phyloP scores from a whole-genome alignment of 2,888 invertebrate species.

The Epirrhoe tristata region DNA sequence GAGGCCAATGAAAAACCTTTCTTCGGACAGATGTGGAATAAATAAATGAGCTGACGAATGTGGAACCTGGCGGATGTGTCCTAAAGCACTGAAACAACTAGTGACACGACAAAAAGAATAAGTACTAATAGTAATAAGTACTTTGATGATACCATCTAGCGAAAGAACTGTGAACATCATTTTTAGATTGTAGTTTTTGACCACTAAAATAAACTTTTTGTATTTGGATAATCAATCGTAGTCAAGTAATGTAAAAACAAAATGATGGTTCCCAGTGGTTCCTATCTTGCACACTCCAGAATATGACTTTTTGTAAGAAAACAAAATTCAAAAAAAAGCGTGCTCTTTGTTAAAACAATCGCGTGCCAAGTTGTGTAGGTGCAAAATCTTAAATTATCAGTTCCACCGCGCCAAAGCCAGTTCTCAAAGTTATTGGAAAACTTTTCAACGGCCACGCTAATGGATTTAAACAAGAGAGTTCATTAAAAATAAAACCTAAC shows the following conservation, averaged over 20 bases:
- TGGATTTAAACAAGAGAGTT: constrained; percentile 73
- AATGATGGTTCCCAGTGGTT: no score
- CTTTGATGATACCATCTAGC: no score
- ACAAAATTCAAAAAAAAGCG: neutral
- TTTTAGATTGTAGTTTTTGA: no score
- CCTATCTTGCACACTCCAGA: neutral
- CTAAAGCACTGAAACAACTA: no score
- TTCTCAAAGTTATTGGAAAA: constrained; percentile 68
- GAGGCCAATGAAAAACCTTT: no score
- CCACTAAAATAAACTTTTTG: no score
- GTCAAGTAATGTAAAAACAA: neutral
- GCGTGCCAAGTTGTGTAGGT: constrained; percentile 11
- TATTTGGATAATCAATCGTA: neutral
- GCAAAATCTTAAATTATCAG: constrained; percentile 35
- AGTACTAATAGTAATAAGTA: no score
- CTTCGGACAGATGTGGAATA: no score
- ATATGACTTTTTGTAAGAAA: neutral
- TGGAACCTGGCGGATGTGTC: no score
- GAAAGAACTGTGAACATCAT: no score
- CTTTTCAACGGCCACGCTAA: constrained; percentile 64
- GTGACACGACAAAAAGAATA: no score
- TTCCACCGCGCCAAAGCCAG: constrained; percentile 34
- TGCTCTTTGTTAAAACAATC: constrained; percentile 5
- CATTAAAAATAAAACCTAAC: constrained; percentile 66
- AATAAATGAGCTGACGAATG: no score